Conservation (phyloP, 2,113 vertebrate species). For the Ptilorrhoa leucosticta region DNA sequence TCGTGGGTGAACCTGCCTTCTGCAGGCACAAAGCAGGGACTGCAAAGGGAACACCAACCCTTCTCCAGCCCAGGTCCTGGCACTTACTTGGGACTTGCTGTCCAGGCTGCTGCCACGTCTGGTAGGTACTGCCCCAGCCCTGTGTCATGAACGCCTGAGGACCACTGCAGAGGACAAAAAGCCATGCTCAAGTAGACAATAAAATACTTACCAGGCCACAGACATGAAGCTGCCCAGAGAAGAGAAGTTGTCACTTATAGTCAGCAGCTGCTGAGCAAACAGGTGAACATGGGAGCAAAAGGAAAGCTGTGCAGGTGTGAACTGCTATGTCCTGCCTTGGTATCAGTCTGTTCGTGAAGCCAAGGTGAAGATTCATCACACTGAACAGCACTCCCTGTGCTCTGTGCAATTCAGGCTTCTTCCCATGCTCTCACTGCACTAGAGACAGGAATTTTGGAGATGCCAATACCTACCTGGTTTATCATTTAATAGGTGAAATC, state of each 20-base stretch:
- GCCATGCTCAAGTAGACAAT: background rate
- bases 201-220: background rate
- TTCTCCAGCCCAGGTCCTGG: background rate
- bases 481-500: background rate
- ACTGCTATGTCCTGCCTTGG: background rate
- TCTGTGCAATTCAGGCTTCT: background rate
- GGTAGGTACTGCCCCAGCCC: constrained; percentile 94
- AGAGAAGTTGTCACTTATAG: background rate
- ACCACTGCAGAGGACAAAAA: constrained; percentile 75
- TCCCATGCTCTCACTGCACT: background rate
- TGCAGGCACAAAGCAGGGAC: background rate
- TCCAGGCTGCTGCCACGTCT: constrained; percentile 93
- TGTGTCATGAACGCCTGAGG: constrained; percentile 93
- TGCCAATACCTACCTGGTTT: background rate
- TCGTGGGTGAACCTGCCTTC: background rate
- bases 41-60: background rate
- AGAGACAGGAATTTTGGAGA: background rate
- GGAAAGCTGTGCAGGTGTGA: background rate
- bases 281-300: background rate
- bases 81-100: constrained; percentile 93
- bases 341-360: background rate
- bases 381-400: background rate
- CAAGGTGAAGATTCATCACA: background rate
- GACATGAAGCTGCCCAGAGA: background rate
- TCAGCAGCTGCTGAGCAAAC: background rate